Evolutionary conservation across 1,140 invertebrate genomes (phyloP), one percentile per base, ranked within the genome.

Genomic region (Drosophila navojoa): DNA sequence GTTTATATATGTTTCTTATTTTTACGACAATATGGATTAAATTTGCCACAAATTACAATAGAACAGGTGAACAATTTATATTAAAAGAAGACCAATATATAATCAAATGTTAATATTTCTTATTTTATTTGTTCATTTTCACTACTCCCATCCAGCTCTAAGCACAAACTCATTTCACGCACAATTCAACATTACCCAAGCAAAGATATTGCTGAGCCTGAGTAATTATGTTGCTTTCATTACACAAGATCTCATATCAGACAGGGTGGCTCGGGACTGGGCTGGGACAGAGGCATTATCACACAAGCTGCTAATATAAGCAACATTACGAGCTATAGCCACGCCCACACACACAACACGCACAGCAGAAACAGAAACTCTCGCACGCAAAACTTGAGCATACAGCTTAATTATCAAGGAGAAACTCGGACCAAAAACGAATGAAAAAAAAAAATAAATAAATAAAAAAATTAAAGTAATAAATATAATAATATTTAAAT

Each of bases 291-390:
- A 0, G 6, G 32, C 35, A 53, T 53, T 53, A 53, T 53, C 53
- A 55, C 32, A 55, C 53, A 55, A 38, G 53, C 32, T 55, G 53
- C 32, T 55, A 55, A 55, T 55, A 44, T 58, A 58, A 25, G 25
- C 55, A 58, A 42, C 55, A 58, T 58, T 58, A 55, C 50, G 25
- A 53, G 50, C 27, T 16, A n/a, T 4, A 32, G 50, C 29, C 53
- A 55, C 53, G 15, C 53, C 53, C 53, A 55, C 16, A 38, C 5
- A 38, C 53, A 25, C 32, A 55, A 55, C 5, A 55, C 53, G 53
- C 53, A 55, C 32, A 55, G 22, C 16, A 55, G 6, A 13, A 38
- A 22, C n/a, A 55, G 10, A 44, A 15, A 44, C 42, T 6, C 53
- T 42, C 19, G 3, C 54, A 42, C 38, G 22, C 55, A 58, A 22